Percentiles rank a stretch among this genome's conserved stretches.
Conservation (phyloP, 1,140 invertebrate species). For the Ericerus pela region DNA sequence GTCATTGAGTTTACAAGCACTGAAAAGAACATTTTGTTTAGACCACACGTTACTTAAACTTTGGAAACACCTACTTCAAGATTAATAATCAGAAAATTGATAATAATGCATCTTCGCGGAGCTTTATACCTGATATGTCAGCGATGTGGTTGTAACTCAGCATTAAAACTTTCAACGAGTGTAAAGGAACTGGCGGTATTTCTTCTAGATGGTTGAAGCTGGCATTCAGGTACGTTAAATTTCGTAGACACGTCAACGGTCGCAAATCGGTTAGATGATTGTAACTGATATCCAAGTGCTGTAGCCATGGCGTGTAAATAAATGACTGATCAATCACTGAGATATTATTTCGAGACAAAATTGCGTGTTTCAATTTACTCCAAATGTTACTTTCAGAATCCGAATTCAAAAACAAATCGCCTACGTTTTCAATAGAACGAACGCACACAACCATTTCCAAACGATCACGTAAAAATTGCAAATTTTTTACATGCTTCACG, state of each 20-base stretch:
- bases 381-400: neutral
- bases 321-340: neutral
- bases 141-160: constrained; percentile 1
- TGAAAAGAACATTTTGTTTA: too few relatives aligned
- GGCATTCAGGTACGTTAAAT: constrained; percentile 1
- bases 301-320: constrained; percentile 10
- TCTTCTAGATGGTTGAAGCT: neutral
- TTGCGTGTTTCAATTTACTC: constrained; percentile 5
- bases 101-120: neutral
- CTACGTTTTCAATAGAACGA: neutral
- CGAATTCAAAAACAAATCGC: neutral
- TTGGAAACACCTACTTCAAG: too few relatives aligned
- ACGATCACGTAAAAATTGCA: neutral
- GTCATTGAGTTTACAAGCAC: too few relatives aligned
- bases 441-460: neutral
- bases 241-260: neutral
- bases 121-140: neutral
- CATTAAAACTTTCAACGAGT: neutral
- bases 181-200: neutral
- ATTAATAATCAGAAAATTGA: neutral
- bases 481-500: neutral
- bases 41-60: too few relatives aligned
- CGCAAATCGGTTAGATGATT: neutral
- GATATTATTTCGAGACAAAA: neutral
- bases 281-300: constrained; percentile 4